Percentiles rank a stretch among this genome's conserved stretches.
phyloP scores from a whole-genome alignment of 2,113 vertebrate species.

The Lophura nycthemera region DNA sequence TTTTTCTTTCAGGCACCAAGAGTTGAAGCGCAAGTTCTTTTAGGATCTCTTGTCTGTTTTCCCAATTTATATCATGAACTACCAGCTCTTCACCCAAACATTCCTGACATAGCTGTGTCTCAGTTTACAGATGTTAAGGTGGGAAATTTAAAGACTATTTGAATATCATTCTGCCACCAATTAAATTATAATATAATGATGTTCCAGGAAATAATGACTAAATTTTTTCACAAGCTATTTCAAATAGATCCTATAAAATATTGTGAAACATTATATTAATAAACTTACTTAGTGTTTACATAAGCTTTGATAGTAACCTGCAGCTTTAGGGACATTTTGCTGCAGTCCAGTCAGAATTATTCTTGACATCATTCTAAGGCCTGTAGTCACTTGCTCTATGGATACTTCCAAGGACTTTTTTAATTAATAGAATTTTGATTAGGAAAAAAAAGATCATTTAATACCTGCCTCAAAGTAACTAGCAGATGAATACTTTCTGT shows the following conservation, averaged over 20 bases:
- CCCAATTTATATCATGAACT: constrained; percentile 95
- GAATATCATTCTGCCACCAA: neutral
- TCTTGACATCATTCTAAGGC: neutral
- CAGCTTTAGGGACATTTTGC: neutral
- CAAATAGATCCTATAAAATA: neutral
- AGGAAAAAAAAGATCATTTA: neutral
- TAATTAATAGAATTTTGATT: neutral
- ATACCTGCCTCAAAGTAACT: neutral
- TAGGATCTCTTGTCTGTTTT: constrained; percentile 97
- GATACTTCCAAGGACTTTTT: neutral
- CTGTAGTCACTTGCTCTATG: neutral
- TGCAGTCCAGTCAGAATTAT: neutral
- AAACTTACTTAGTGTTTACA: neutral
- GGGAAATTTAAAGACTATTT: constrained; percentile 28
- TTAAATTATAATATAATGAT: neutral
- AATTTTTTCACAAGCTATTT: neutral
- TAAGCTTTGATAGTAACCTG: neutral
- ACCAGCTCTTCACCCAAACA: constrained; percentile 92
- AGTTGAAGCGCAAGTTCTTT: constrained; percentile 96
- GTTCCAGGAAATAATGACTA: neutral
- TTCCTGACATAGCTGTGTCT: constrained; percentile 90
- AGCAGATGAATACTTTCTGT: neutral
- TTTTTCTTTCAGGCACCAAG: constrained; percentile 88
- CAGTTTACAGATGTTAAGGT: constrained; percentile 94
- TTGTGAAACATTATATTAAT: neutral